phyloP scores from a whole-genome alignment of 1,140 invertebrate species.

The Drosophila ogumai region DNA sequence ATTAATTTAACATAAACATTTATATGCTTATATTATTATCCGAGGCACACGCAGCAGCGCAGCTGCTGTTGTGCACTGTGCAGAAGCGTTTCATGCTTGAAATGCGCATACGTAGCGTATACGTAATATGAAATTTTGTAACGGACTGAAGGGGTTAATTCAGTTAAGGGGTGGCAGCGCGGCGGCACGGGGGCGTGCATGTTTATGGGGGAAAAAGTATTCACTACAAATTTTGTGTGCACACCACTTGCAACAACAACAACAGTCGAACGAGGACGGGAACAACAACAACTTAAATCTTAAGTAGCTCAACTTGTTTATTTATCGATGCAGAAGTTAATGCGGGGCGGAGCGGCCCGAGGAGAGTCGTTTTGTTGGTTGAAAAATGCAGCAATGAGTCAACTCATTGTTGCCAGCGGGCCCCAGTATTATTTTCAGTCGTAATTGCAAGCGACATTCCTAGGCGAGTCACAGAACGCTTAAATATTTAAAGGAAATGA shows the following conservation, averaged over 20 bases:
- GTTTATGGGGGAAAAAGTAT: constrained; percentile 48
- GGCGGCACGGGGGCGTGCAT: background rate
- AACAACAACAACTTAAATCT: constrained; percentile 77
- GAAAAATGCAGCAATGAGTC: constrained; percentile 46
- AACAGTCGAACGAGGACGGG: constrained; percentile 41
- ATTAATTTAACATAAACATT: constrained; percentile 83
- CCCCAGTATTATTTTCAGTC: constrained; percentile 20
- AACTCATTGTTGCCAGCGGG: constrained; percentile 31
- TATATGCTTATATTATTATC: constrained; percentile 81
- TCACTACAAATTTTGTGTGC: constrained; percentile 75
- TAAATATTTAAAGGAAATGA: background rate
- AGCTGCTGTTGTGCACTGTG: constrained; percentile 63
- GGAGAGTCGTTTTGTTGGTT: constrained; percentile 10
- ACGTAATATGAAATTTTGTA: constrained; percentile 74
- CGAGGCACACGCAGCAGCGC: constrained; percentile 51
- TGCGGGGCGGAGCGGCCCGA: constrained; percentile 9
- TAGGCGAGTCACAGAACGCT: background rate
- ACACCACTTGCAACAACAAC: constrained; percentile 63
- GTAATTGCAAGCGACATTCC: constrained; percentile 20
- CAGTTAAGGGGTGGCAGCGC: constrained; percentile 1
- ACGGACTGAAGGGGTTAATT: constrained; percentile 55
- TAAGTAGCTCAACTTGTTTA: constrained; percentile 83
- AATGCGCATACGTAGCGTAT: constrained; percentile 79
- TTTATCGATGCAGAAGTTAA: constrained; percentile 81
- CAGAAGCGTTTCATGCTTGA: constrained; percentile 76